phyloP scores from a whole-genome alignment of 2,797 vertebrate genomes.

The Scarus forsteni region DNA sequence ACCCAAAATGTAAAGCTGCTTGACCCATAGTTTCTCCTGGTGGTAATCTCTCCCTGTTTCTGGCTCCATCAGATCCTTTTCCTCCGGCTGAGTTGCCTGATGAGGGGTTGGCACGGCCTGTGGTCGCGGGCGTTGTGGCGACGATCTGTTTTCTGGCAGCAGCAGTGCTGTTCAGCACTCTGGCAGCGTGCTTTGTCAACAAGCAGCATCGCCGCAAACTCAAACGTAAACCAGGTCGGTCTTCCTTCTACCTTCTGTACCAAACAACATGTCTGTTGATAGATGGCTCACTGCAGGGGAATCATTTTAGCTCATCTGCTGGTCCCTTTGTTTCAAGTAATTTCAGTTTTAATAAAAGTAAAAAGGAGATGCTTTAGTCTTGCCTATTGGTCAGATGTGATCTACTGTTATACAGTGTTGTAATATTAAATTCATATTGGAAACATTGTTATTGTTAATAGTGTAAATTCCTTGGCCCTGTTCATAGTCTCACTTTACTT shows the following conservation, averaged over 20 bases:
- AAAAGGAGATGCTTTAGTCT: too few relatives aligned
- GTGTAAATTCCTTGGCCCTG: too few relatives aligned
- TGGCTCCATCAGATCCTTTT: constrained; percentile 89
- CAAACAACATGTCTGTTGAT: not conserved
- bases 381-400: too few relatives aligned
- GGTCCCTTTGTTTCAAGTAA: not conserved
- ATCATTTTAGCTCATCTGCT: constrained; percentile 13
- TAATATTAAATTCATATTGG: too few relatives aligned
- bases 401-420: too few relatives aligned
- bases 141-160: constrained; percentile 99
- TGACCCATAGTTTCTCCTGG: not conserved
- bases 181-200: constrained; percentile 98
- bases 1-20: not conserved
- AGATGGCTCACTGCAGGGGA: too few relatives aligned
- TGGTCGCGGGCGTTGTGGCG: constrained; percentile 97
- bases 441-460: too few relatives aligned
- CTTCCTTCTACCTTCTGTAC: not conserved
- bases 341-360: not conserved
- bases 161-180: constrained; percentile 97
- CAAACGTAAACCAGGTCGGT: constrained; percentile 97
- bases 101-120: constrained; percentile 94
- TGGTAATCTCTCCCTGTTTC: constrained; percentile 9
- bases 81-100: constrained; percentile 93
- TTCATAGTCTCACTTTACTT: too few relatives aligned
- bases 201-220: constrained; percentile 98